Percentiles rank a stretch among this genome's conserved stretches.
These are phyloP conservation scores for Hydractinia symbiolongicarpus DNA, from an alignment of 30 jellyfish, hydroid and myxozoan genomes.

Conservation along the genomic window DNA sequence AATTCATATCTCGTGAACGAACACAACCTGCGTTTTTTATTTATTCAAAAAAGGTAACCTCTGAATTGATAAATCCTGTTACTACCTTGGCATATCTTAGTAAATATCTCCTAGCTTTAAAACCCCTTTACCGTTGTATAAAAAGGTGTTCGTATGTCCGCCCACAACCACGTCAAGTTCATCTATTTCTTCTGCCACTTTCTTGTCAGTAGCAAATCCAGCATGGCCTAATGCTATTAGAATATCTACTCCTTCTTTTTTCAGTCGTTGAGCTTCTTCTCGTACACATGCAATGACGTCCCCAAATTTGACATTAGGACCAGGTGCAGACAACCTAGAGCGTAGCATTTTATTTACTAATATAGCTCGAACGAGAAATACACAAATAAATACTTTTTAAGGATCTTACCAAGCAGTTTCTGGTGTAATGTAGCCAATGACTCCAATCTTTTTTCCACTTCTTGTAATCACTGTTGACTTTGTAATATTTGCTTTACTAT, in stretches of 20 bases:
- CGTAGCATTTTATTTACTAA: not conserved
- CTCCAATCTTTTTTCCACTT: conserved; percentile 73
- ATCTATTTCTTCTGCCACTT: conserved; percentile 60
- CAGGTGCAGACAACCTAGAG: conserved; percentile 93
- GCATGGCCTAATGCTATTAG: conserved; percentile 96
- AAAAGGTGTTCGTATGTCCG: conserved; percentile 89
- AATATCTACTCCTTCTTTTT: conserved; percentile 56
- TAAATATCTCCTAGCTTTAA: no score
- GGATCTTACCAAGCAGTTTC: conserved; percentile 73
- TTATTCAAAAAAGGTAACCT: no score
- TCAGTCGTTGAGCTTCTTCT: conserved; percentile 70
- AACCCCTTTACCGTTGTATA: conserved; percentile 56
- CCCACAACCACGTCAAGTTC: conserved; percentile 97
- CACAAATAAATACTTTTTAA: not conserved
- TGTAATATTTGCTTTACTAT: conserved; percentile 40
- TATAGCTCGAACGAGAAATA: not conserved
- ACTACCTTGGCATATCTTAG: no score
- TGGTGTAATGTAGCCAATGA: conserved; percentile 78
- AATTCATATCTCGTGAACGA: no score
- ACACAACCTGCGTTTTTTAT: no score
- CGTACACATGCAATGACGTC: conserved; percentile 69
- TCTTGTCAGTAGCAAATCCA: conserved; percentile 67
- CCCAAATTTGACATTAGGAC: conserved; percentile 56
- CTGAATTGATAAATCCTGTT: no score
- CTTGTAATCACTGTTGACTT: conserved; percentile 45